These are phyloP conservation scores for Pachyrhynchus sulphureomaculatus DNA, from an alignment of 1,140 invertebrate genomes.

Conservation along the genomic window DNA sequence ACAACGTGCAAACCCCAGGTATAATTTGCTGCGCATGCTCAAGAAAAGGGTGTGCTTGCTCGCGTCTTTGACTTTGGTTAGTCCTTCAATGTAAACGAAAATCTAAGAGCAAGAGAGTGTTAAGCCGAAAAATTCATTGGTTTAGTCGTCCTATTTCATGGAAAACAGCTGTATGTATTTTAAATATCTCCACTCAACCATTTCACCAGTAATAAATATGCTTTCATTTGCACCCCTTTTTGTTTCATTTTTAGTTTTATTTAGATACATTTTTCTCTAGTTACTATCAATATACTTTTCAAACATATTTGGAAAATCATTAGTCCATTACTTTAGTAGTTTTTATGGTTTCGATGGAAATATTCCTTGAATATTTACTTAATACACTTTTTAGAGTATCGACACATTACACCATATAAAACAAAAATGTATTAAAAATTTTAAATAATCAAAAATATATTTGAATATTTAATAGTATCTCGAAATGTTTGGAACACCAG, in stretches of 20 bases:
- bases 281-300: neutral
- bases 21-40: neutral
- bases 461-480: too few relatives aligned
- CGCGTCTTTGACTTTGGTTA: slow-evolving; percentile 31
- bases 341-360: too few relatives aligned
- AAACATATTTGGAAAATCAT: neutral
- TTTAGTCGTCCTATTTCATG: slow-evolving; percentile 6
- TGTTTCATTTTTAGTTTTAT: slow-evolving; percentile 2
- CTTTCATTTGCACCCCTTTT: slow-evolving; percentile 2
- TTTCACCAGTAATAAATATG: slow-evolving; percentile 11
- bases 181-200: slow-evolving; percentile 2
- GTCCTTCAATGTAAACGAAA: slow-evolving; percentile 28
- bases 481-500: too few relatives aligned
- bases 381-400: too few relatives aligned
- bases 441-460: too few relatives aligned
- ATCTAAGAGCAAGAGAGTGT: slow-evolving; percentile 19
- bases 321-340: too few relatives aligned
- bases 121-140: slow-evolving; percentile 11
- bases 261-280: neutral
- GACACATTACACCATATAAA: too few relatives aligned
- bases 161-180: slow-evolving; percentile 32
- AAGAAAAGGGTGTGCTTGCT: slow-evolving; percentile 26
- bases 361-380: too few relatives aligned
- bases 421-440: too few relatives aligned
- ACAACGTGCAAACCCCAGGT: neutral